phyloP scores from a whole-genome alignment of 2,888 invertebrate species.

The Malachius bipustulatus region DNA sequence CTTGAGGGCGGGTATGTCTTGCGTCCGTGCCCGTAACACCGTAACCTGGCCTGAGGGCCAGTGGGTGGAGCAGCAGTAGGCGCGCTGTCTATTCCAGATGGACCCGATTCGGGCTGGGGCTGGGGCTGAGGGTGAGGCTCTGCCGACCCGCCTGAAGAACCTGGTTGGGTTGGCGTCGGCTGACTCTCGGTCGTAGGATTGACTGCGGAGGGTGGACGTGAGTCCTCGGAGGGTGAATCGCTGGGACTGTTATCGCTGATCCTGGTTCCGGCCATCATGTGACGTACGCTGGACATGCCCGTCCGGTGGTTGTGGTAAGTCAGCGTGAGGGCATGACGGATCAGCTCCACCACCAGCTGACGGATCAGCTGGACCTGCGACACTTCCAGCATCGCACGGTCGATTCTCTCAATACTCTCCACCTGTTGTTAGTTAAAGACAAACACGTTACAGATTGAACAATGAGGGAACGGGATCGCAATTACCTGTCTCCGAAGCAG shows the following conservation, averaged over 20 bases:
- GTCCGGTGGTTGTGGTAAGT: conserved; percentile 36
- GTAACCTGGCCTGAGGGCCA: no score
- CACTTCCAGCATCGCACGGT: conserved; percentile 35
- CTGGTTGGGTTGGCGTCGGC: neutral
- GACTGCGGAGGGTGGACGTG: neutral
- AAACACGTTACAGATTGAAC: neutral
- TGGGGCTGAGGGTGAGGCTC: neutral
- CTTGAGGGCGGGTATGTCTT: conserved; percentile 32
- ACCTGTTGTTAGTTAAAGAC: conserved; percentile 16
- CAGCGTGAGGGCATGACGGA: conserved; percentile 41
- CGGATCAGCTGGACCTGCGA: conserved; percentile 47
- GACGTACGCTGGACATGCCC: conserved; percentile 32
- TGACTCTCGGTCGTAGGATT: conserved; percentile 5
- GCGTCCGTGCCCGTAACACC: no score
- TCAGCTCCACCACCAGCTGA: conserved; percentile 51
- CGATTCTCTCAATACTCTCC: conserved; percentile 33
- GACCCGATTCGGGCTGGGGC: neutral
- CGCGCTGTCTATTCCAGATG: neutral
- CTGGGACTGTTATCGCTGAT: conserved; percentile 34
- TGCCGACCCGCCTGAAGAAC: neutral
- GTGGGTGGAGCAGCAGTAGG: neutral
- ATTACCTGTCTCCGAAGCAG: conserved; percentile 27
- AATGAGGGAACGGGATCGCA: no score
- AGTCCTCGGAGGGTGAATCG: conserved; percentile 26
- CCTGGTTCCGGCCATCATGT: conserved; percentile 38